These are phyloP conservation scores for Rhinichthys osculus DNA, from an alignment of 2,797 vertebrate species.

Conservation along the genomic window DNA sequence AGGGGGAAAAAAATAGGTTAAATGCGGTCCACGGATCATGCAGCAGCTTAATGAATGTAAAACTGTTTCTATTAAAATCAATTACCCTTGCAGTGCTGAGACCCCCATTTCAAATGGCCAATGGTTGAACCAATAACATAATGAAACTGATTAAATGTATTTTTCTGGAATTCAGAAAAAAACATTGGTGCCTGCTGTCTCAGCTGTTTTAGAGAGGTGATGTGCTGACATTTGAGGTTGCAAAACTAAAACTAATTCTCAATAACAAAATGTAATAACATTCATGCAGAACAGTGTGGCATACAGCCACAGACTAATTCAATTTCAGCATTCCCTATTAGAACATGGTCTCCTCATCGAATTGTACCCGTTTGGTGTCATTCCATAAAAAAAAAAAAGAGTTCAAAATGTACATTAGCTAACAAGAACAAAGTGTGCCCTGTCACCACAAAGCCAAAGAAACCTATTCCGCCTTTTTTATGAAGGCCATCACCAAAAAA, in stretches of 20 bases:
- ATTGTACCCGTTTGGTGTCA: background rate
- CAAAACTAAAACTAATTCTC: conserved; percentile 36
- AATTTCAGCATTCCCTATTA: conserved; percentile 29
- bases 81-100: conserved; percentile 2
- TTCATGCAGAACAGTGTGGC: conserved; percentile 11
- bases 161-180: background rate
- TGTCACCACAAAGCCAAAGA: background rate
- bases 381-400: background rate
- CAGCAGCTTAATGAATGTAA: conserved; percentile 28
- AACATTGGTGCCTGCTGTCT: background rate
- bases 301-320: conserved; percentile 22
- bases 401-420: background rate
- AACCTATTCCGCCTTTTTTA: background rate
- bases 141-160: background rate
- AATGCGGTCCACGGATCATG: background rate
- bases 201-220: background rate
- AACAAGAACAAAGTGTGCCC: background rate
- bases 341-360: conserved; percentile 25
- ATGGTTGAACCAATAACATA: background rate
- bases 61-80: conserved; percentile 40
- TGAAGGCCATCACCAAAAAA: background rate
- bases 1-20: conserved; percentile 9
- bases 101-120: background rate
- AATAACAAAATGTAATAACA: conserved; percentile 22
- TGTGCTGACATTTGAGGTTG: conserved; percentile 18